These are phyloP conservation scores for Lathamus discolor DNA, from an alignment of 2,113 vertebrate species.

Conservation along the genomic window DNA sequence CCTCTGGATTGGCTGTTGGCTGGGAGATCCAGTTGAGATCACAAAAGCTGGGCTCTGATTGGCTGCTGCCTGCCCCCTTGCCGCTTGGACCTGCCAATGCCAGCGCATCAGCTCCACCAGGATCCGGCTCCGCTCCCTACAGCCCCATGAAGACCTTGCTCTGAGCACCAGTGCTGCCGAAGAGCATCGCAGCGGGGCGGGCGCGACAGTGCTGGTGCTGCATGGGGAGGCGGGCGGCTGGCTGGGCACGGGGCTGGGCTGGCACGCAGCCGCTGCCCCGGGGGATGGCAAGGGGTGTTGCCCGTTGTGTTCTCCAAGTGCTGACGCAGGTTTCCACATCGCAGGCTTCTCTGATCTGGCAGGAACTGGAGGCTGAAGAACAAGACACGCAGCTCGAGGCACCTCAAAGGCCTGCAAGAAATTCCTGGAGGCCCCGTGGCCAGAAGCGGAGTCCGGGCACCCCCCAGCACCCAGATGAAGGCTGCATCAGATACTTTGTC, in stretches of 20 bases:
- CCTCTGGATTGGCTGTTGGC: background rate
- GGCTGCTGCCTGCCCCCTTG: background rate
- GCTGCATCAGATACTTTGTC: constrained; percentile 89
- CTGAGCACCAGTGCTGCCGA: background rate
- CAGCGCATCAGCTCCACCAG: background rate
- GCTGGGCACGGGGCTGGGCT: constrained; percentile 55
- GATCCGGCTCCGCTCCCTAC: background rate
- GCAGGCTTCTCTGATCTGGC: constrained; percentile 99
- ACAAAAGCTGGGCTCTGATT: background rate
- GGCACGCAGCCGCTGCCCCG: constrained; percentile 19
- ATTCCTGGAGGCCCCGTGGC: constrained; percentile 66
- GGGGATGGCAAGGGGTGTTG: constrained; percentile 61
- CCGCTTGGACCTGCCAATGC: background rate
- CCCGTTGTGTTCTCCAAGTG: constrained; percentile 75
- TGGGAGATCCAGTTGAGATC: constrained; percentile 1
- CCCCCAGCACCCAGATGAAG: constrained; percentile 81
- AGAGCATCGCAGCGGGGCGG: background rate
- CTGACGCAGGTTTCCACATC: constrained; percentile 98
- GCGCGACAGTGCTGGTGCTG: background rate
- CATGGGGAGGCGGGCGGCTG: constrained; percentile 60
- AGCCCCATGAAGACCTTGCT: background rate
- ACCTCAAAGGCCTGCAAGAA: constrained; percentile 71
- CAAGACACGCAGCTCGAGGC: constrained; percentile 65
- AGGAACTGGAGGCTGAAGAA: constrained; percentile 97
- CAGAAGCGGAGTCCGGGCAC: constrained; percentile 71